Conservation (phyloP, 2,113 vertebrate genomes). For the Limanda limanda region DNA sequence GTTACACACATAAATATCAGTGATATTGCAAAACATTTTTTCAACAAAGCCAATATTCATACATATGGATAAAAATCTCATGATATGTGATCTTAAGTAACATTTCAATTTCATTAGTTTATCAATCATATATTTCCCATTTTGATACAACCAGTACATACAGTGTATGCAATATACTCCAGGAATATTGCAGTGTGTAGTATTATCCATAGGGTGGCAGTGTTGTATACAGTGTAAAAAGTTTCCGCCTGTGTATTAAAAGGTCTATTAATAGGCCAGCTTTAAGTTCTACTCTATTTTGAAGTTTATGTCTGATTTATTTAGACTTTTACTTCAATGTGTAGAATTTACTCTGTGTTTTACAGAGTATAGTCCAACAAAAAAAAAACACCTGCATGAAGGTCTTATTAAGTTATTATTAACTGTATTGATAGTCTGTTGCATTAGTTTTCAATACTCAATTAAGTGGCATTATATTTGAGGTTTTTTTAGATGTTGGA, state of each 20-base stretch:
- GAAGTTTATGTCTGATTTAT: neutral
- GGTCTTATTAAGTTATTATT: no score
- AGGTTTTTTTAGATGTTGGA: no score
- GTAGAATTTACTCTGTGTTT: no score
- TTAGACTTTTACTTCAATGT: neutral
- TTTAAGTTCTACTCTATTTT: slow-evolving; percentile 14
- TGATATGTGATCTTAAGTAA: neutral
- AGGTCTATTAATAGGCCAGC: slow-evolving; percentile 35
- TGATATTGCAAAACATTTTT: no score
- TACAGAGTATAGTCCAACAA: no score
- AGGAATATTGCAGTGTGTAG: slow-evolving; percentile 17
- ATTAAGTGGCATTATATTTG: no score
- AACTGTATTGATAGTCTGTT: no score
- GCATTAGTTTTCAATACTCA: no score
- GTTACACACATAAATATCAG: no score
- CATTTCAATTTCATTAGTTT: neutral
- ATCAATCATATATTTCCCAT: neutral
- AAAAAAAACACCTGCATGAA: no score
- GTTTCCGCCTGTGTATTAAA: neutral
- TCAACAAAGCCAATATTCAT: neutral
- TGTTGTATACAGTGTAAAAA: slow-evolving; percentile 61
- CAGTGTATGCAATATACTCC: neutral
- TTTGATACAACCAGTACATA: neutral
- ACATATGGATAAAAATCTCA: no score
- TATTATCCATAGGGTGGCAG: slow-evolving; percentile 66